A percentile compares a stretch with the other conserved stretches of the same genome.
These are phyloP conservation scores for Mesocricetus auratus DNA, from an alignment of 2,113 vertebrate genomes.

Conservation along the genomic window DNA sequence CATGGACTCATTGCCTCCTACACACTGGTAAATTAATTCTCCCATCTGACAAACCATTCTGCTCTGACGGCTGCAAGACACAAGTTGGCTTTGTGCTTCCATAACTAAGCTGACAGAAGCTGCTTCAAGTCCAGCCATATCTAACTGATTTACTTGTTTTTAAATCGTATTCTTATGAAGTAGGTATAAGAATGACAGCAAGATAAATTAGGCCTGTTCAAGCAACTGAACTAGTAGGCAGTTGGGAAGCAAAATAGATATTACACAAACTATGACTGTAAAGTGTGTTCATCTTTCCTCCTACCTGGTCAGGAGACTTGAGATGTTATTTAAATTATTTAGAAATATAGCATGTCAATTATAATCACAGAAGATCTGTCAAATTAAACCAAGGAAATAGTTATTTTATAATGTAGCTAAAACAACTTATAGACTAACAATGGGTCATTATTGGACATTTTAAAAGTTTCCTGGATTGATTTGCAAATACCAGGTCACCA, in stretches of 20 bases:
- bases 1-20: conserved; percentile 10
- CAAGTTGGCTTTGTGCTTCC: not conserved
- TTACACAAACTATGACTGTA: conserved; percentile 76
- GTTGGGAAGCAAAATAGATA: conserved; percentile 71
- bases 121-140: conserved; percentile 66
- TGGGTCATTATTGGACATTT: conserved; percentile 35
- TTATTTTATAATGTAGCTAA: conserved; percentile 32
- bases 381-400: conserved; percentile 61
- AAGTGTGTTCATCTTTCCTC: conserved; percentile 69
- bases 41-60: conserved; percentile 54
- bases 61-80: not conserved
- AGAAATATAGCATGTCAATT: conserved; percentile 71
- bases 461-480: not conserved
- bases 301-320: conserved; percentile 9
- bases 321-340: conserved; percentile 72
- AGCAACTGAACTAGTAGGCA: conserved; percentile 59
- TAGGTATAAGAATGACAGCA: conserved; percentile 71
- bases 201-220: conserved; percentile 71
- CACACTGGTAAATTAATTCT: not conserved
- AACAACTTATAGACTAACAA: conserved; percentile 26
- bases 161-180: conserved; percentile 78
- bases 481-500: conserved; percentile 16
- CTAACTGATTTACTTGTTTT: conserved; percentile 80
- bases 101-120: conserved; percentile 62
- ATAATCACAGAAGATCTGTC: conserved; percentile 69